A percentile compares a stretch with the other conserved stretches of the same genome.
Evolutionary conservation across 23 tunicate genomes (phyloP).

Genomic region (Ascidia mentula): DNA sequence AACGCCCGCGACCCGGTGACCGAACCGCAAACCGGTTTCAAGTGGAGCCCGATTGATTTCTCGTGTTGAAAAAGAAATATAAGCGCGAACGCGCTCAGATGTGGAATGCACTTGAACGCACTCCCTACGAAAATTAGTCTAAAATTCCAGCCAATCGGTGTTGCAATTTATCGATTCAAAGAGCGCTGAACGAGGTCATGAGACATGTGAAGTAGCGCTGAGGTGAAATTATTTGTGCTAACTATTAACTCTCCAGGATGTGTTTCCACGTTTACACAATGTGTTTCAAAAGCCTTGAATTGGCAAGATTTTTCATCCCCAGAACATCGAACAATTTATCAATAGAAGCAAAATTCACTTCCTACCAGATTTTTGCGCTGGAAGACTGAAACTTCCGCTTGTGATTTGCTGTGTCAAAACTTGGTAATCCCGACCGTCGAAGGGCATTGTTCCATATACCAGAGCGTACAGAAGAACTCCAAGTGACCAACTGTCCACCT

Average conservation of each 20-base stretch:
- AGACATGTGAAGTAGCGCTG: no score
- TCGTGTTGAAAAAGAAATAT: background rate
- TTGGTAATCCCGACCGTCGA: constrained; percentile 61
- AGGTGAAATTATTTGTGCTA: no score
- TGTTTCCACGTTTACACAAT: no score
- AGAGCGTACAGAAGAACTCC: constrained; percentile 77
- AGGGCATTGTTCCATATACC: constrained; percentile 90
- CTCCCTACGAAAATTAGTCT: no score
- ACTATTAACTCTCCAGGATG: no score
- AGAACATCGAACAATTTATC: no score
- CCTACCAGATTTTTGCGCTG: constrained; percentile 5
- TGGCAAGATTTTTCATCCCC: no score
- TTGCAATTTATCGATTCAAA: no score
- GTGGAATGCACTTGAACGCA: constrained; percentile 4
- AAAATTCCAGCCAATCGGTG: no score
- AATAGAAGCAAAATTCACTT: no score
- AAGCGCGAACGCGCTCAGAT: background rate
- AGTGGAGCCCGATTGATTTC: background rate
- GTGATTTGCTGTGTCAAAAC: constrained; percentile 67
- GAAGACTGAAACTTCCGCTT: constrained; percentile 23
- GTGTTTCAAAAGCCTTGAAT: no score
- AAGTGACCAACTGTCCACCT: constrained; percentile 94
- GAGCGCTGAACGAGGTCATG: no score
- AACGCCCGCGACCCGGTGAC: background rate
- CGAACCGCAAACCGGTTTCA: background rate